These are phyloP conservation scores for Okapia johnstoni DNA, from an alignment of 2,113 vertebrate genomes.

Conservation along the genomic window DNA sequence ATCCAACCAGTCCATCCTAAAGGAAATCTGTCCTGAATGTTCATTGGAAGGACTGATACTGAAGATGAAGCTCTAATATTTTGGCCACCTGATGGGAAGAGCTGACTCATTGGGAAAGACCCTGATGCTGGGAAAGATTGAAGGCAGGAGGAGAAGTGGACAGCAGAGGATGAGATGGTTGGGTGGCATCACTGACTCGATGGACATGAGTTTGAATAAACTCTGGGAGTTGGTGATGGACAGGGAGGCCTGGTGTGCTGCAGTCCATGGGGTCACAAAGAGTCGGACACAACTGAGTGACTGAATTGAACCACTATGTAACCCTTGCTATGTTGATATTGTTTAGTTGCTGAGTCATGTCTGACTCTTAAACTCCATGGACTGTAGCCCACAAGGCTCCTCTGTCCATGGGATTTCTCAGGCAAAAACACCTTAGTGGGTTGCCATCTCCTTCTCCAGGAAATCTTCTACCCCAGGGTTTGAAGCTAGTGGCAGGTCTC, in stretches of 20 bases:
- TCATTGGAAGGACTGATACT: not conserved
- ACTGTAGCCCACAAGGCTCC: not conserved
- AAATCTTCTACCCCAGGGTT: not conserved
- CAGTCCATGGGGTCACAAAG: not conserved
- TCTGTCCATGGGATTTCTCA: not conserved
- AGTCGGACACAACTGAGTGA: accelerated
- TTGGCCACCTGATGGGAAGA: not conserved
- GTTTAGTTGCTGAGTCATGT: not conserved
- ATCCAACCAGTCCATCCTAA: not conserved
- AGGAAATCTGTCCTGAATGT: not conserved
- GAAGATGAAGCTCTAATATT: not conserved
- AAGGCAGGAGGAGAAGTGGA: not conserved
- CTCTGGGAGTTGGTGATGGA: accelerated
- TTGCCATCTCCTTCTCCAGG: not conserved
- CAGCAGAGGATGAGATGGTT: not conserved
- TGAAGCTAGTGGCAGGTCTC: not conserved
- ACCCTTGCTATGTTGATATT: not conserved
- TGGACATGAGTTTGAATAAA: not conserved
- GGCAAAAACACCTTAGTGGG: not conserved
- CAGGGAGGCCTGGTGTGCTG: not conserved
- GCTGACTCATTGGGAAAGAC: not conserved
- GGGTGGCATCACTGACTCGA: not conserved
- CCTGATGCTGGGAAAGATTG: not conserved
- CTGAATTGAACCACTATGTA: not conserved
- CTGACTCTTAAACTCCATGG: not conserved